phyloP scores from a whole-genome alignment of 2,888 invertebrate genomes.

The Morpho helenor region DNA sequence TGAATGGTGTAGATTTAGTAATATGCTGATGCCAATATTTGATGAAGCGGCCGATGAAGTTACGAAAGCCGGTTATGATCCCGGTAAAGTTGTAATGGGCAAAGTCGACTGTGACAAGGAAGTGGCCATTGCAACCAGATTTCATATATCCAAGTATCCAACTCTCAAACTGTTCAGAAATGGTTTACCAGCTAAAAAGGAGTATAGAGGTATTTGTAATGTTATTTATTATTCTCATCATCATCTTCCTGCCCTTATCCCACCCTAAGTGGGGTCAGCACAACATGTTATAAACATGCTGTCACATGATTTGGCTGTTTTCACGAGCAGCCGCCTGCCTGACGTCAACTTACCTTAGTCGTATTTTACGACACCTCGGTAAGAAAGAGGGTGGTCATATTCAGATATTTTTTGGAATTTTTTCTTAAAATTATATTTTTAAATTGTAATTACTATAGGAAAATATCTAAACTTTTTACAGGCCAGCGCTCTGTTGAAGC shows the following conservation, averaged over 20 bases:
- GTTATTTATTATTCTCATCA: neutral
- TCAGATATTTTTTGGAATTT: too few species aligned
- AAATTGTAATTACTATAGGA: neutral
- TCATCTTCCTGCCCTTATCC: too few species aligned
- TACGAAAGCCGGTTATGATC: slow-evolving; percentile 85
- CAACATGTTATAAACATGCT: too few species aligned
- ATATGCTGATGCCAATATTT: slow-evolving; percentile 96
- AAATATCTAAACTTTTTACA: slow-evolving; percentile 32
- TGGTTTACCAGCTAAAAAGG: slow-evolving; percentile 93
- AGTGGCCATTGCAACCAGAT: slow-evolving; percentile 90
- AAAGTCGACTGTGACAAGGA: slow-evolving; percentile 99
- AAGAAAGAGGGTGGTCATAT: too few species aligned
- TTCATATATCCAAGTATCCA: slow-evolving; percentile 98
- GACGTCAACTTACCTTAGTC: too few species aligned
- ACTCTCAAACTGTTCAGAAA: slow-evolving; percentile 96
- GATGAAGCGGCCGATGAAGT: slow-evolving; percentile 96
- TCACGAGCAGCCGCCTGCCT: too few species aligned
- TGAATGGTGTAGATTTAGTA: slow-evolving; percentile 99
- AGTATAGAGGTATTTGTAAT: slow-evolving; percentile 85
- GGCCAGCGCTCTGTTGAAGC: slow-evolving; percentile 93
- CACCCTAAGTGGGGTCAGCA: too few species aligned
- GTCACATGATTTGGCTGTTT: too few species aligned
- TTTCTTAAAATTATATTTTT: neutral
- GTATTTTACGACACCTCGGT: too few species aligned
- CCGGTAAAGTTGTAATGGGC: slow-evolving; percentile 93